These are phyloP conservation scores for Carollia perspicillata DNA, from an alignment of 2,113 vertebrate species.

Conservation along the genomic window DNA sequence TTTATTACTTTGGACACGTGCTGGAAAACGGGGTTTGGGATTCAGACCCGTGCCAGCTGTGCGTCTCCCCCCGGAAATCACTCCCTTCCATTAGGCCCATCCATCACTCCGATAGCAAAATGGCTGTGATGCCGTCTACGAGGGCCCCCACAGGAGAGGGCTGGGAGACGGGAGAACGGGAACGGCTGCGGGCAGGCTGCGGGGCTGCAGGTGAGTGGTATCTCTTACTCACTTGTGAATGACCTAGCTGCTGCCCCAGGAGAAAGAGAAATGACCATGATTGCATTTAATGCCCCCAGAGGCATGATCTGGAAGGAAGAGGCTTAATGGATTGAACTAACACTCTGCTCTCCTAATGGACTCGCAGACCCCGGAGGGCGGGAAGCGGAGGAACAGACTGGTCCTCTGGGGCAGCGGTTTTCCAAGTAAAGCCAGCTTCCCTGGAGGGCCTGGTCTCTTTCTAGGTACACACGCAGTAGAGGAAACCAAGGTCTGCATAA, in stretches of 20 bases:
- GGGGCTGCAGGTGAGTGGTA: background rate
- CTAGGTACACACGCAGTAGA: background rate
- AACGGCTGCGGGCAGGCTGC: accelerated
- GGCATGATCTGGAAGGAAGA: constrained; percentile 33
- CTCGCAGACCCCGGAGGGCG: constrained; percentile 3
- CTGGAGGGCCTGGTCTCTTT: background rate
- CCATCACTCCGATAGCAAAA: constrained; percentile 39
- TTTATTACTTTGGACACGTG: background rate
- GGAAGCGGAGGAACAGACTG: background rate
- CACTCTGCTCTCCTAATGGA: constrained; percentile 56
- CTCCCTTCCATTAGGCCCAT: constrained; percentile 16
- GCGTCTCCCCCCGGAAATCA: constrained; percentile 45
- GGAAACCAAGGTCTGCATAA: background rate
- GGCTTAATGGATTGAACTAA: constrained; percentile 65
- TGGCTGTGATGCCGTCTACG: background rate
- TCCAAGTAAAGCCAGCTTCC: constrained; percentile 29
- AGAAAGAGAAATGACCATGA: constrained; percentile 50
- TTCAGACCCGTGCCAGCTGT: constrained; percentile 47
- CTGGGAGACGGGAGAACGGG: background rate
- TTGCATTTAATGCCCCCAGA: constrained; percentile 34
- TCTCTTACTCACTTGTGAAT: background rate
- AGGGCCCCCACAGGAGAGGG: background rate
- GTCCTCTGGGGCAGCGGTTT: constrained; percentile 18
- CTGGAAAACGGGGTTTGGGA: constrained; percentile 32
- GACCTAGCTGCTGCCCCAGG: constrained; percentile 21